These are phyloP conservation scores for Pelobates fuscus DNA, from an alignment of 2,113 vertebrate species.

Conservation along the genomic window DNA sequence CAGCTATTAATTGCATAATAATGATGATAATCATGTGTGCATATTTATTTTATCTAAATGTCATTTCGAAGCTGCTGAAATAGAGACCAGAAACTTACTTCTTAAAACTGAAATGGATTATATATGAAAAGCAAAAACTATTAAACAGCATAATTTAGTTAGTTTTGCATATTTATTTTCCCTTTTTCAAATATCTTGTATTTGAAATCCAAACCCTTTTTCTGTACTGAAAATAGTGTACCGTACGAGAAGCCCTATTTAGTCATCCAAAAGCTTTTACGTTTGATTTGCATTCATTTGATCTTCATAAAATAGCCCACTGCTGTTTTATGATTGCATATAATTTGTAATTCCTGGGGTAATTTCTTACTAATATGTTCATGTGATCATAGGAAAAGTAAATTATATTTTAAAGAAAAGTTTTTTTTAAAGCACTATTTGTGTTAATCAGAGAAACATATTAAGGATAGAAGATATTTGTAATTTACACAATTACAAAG, in stretches of 20 bases:
- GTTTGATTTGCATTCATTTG: constrained; percentile 18
- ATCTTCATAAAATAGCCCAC: constrained; percentile 31
- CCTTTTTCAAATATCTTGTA: not conserved
- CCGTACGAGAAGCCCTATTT: not conserved
- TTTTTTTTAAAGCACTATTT: not conserved
- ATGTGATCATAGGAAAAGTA: constrained; percentile 32
- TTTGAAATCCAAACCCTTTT: constrained; percentile 8
- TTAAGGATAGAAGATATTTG: constrained; percentile 23
- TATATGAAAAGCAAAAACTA: too few relatives aligned
- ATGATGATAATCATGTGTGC: too few relatives aligned
- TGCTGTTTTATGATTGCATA: constrained; percentile 27
- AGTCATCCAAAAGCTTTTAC: not conserved
- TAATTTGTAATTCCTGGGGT: constrained; percentile 38
- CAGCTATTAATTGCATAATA: too few relatives aligned
- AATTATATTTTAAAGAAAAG: constrained; percentile 25
- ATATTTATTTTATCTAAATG: too few relatives aligned
- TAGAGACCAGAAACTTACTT: too few relatives aligned
- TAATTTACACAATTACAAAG: constrained; percentile 13
- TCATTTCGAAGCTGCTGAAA: too few relatives aligned
- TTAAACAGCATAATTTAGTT: too few relatives aligned
- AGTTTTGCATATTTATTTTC: too few relatives aligned
- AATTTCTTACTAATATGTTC: constrained; percentile 30
- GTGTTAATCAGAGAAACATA: not conserved
- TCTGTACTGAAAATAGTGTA: not conserved
- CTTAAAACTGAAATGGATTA: too few relatives aligned